phyloP scores from a whole-genome alignment of 2,113 vertebrate genomes.

The Centropus unirufus region DNA sequence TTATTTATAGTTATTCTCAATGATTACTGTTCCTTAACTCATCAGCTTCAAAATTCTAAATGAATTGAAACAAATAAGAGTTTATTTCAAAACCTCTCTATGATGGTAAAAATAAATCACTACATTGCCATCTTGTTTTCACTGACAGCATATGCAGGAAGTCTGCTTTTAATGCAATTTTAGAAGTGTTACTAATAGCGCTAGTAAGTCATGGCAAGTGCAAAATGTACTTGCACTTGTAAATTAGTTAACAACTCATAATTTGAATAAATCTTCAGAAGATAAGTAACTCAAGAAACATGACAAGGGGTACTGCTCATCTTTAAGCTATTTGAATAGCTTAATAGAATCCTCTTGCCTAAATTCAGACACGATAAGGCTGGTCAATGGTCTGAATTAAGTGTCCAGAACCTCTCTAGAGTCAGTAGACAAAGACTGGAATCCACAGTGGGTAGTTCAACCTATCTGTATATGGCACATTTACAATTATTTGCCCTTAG shows the following conservation, averaged over 20 bases:
- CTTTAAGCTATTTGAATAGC: not conserved
- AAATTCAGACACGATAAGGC: not conserved
- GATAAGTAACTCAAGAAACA: not conserved
- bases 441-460: not conserved
- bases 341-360: not conserved
- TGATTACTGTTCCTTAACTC: not conserved
- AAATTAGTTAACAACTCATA: not conserved
- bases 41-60: not conserved
- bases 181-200: not conserved
- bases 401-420: not conserved
- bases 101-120: not conserved
- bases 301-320: not conserved
- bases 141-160: not conserved
- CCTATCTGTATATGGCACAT: not conserved
- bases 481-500: not conserved
- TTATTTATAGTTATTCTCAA: not conserved
- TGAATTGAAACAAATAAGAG: not conserved
- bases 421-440: not conserved
- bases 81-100: not conserved
- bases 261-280: not conserved
- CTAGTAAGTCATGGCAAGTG: not conserved
- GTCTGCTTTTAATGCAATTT: not conserved
- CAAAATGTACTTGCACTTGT: constrained; percentile 9
- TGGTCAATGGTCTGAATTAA: not conserved
- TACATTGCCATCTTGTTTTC: not conserved